phyloP scores from a whole-genome alignment of 2,888 invertebrate genomes.

The Cylloceria caligata region DNA sequence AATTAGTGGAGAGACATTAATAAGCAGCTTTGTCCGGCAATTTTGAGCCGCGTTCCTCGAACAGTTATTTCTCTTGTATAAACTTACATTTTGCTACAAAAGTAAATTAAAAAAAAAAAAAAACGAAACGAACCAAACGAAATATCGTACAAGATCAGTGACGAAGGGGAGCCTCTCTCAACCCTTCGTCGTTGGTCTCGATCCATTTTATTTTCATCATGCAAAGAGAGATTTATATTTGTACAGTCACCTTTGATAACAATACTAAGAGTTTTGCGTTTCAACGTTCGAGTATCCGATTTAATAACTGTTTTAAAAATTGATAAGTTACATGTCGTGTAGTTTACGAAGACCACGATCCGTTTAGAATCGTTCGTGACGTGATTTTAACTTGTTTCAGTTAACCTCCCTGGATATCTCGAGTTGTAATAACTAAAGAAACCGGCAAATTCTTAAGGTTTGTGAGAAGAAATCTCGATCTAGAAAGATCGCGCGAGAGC shows the following conservation, averaged over 20 bases:
- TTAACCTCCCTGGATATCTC: background rate
- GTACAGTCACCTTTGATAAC: background rate
- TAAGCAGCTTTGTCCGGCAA: slow-evolving; percentile 58
- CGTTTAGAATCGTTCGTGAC: no score
- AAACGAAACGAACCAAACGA: background rate
- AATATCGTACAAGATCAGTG: slow-evolving; percentile 15
- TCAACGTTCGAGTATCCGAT: background rate
- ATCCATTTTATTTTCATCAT: background rate
- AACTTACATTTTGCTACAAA: background rate
- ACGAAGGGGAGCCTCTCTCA: background rate
- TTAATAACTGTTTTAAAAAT: background rate
- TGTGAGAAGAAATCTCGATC: slow-evolving; percentile 47
- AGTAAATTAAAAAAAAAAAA: background rate
- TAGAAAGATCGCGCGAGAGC: slow-evolving; percentile 44
- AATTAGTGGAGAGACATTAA: slow-evolving; percentile 75
- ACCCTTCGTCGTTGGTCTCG: background rate
- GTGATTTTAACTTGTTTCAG: no score
- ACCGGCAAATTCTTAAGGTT: slow-evolving; percentile 9
- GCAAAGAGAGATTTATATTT: background rate
- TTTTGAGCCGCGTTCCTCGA: background rate
- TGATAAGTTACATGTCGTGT: no score
- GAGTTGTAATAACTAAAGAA: background rate
- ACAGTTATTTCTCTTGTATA: background rate
- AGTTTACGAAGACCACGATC: no score
- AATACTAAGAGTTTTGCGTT: background rate